Evolutionary conservation across 2,797 vertebrate species (phyloP), one percentile per base, ranked within the genome.

Genomic region (Pseudocheirus occidentalis): DNA sequence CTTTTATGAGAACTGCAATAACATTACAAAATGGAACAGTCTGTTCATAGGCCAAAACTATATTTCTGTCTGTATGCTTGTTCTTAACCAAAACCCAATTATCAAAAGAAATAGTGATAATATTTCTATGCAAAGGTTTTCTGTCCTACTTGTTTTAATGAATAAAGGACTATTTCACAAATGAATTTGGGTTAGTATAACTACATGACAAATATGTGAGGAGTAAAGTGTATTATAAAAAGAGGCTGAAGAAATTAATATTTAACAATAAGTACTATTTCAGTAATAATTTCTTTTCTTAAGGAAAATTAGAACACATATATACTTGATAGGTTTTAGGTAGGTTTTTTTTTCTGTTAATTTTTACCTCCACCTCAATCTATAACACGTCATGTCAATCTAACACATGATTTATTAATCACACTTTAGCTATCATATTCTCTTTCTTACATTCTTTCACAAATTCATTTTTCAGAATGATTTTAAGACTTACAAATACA

Each of bases 401-500:
- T 55, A 81, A 92, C 24, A 1, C 13, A 58, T 0, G 0, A 58
- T 59, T 46, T 93, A 90, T 31, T 55, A 46, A 46, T 13, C 27
- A 10, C 29, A 58, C 53, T 87, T 94, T 58, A 62, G 31, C 24
- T 94, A 14, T n/a, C 46, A 95, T 5, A 73, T 56, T 16, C 28
- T 73, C 92, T 94, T 90, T 13, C 10, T 90, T n/a, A 53, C 1
- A 54, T 54, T 95, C 66, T 46, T 52, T 56, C 91, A 91, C 95
- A 93, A 94, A 95, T 40, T 14, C 31, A 31, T 93, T 91, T 96
- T 93, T 59, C 50, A 95, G 28, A 91, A 91, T 6, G 21, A 56
- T 73, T 95, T 97, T 95, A 92, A 81, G 24, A 53, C n/a, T 93
- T 93, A 54, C 55, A 93, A 91, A 89, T 50, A 90, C 6, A 46